Base-by-base conservation (phyloP, 2,888 invertebrate species). In the Atethmia centrago region DNA sequence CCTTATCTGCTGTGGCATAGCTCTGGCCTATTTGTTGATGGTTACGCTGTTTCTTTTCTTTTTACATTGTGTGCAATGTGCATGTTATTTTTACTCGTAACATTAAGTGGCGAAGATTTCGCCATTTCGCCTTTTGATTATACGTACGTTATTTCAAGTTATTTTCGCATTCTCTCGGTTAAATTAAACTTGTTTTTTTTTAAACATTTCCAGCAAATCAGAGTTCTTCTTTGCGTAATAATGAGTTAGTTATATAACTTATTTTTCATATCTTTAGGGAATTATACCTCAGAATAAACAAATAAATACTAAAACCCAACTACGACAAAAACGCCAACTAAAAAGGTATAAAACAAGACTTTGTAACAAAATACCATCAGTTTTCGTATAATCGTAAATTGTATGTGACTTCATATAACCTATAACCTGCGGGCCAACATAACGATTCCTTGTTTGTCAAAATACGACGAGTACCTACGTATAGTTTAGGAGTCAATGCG, bases 61-160 rank as follows among this genome's bases (percentile, higher is more conserved):
- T 76, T 25, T 19, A 45, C 12, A 42, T 16, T 69, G 19, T 25
- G 7, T 59, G n/a, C n/a, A 42, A 49, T 42, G 9, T 51, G 70
- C 51, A 77, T 75, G 77, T 51, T 68, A 45, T 47, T 36, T 73
- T 47, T 45, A 71, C 9, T 36, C 2, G 55, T 28, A 21, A 25
- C 19, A 4, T 71, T 21, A 31, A 42, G 9, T 62, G 16, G 16
- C 8, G 31, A 49, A 21, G 9, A 58, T 40, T 73, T 36, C 5
- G 21, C 7, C 0, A 12, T 28, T 21, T 40, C 14, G 9, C 19
- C n/a, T 59, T 31, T 72, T 42, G 8, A 16, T 36, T 40, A 31
- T 53, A 25, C 0, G 3, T 42, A 25, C 0, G 21, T 67, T 55
- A 56, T 36, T 45, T 55, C 21, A 8, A 40, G n/a, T 31, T 21